Base-by-base conservation (phyloP, 1,140 invertebrate genomes). In the Saccostrea echinata region DNA sequence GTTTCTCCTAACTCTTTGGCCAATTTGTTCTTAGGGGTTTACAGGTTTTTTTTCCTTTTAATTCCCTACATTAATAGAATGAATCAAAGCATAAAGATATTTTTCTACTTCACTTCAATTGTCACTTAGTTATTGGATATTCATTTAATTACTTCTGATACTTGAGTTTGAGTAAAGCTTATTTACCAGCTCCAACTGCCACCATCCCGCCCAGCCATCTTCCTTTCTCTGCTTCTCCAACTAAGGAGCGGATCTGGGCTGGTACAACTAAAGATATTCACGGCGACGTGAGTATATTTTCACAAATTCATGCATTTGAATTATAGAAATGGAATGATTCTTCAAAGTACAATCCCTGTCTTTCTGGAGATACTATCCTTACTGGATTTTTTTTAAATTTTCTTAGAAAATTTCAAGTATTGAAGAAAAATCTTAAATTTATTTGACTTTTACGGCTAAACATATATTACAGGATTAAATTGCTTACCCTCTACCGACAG, bases 151-250 rank as follows among this genome's bases (percentile, higher is more conserved):
- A 0, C 9, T 21, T 21, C 21, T 13, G 43, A 43, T 43, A 43
- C 35, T 6, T 43, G 6, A 43, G 43, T 43, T 43, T 43, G 9
- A 43, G 43, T 43, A 83, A 86, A 11, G 27, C 53, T 53, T 80
- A 84, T 84, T 55, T 91, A 94, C 94, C 92, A 90, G 94, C 93
- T 2, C 94, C 93, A 9, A 84, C 91, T 16, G 93, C 94, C 18
- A 94, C 91, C 92, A 94, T 93, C 3, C 92, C 93, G 21, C 94
- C 94, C n/a, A 94, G 87, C 84, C 91, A 92, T n/a, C 92, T 86
- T 4, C 94, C 94, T 88, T 94, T 94, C 16, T 91, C 87, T 12
- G 90, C 87, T n/a, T 91, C 90, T 1, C 93, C 92, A 0, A 94
- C 93, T 64, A 94, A 64, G 18, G 92, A 90, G 61, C 91, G 91